A percentile compares a stretch with the other conserved stretches of the same genome.
Evolutionary conservation across 2,113 vertebrate genomes (phyloP).

Genomic region (Podarcis muralis): DNA sequence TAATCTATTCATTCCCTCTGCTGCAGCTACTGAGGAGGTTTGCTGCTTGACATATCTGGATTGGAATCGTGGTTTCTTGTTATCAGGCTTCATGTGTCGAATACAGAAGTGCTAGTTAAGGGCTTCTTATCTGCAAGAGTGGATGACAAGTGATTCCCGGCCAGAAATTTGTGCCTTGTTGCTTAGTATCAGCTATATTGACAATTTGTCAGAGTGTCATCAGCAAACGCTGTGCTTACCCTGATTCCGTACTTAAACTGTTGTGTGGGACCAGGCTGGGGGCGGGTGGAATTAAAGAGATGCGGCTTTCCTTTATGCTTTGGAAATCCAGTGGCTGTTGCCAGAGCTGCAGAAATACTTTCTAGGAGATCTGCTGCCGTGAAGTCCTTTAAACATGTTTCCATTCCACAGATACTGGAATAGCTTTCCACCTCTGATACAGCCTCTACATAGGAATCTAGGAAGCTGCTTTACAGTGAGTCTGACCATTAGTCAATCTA

Average conservation of each 20-base stretch:
- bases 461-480: too few relatives aligned
- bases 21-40: not conserved
- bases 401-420: not conserved
- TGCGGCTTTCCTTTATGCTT: not conserved
- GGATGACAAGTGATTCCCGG: constrained; percentile 11
- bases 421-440: not conserved
- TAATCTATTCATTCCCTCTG: constrained; percentile 2
- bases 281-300: not conserved
- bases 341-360: not conserved
- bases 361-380: not conserved
- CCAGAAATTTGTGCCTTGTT: not conserved
- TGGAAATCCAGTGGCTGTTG: not conserved
- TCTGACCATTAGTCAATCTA: too few relatives aligned
- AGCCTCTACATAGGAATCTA: too few relatives aligned
- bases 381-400: not conserved
- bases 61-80: not conserved
- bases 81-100: not conserved
- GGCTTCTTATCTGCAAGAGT: not conserved
- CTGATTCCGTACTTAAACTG: constrained; percentile 11
- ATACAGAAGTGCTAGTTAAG: not conserved
- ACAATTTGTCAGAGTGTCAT: constrained; percentile 14
- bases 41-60: not conserved
- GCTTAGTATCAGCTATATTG: constrained; percentile 1
- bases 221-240: not conserved
- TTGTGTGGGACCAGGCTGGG: not conserved